These are phyloP conservation scores for Anguilla megastoma DNA, from an alignment of 2,797 vertebrate species.

Conservation along the genomic window DNA sequence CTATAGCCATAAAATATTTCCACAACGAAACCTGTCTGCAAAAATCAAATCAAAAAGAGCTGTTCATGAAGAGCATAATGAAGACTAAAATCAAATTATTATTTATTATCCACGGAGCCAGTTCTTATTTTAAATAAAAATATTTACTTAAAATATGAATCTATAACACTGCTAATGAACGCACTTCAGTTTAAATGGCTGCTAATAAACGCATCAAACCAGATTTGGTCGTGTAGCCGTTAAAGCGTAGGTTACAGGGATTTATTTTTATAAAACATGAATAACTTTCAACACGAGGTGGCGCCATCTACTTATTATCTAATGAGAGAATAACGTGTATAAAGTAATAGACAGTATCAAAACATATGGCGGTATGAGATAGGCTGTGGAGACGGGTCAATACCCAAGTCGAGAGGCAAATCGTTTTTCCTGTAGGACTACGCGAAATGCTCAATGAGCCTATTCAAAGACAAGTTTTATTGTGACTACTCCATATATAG, in stretches of 20 bases:
- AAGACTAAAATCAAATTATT: background rate
- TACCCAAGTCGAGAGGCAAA: no score
- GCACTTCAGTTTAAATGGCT: background rate
- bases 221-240: background rate
- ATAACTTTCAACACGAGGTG: background rate
- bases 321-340: background rate
- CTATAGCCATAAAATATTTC: background rate
- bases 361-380: no score
- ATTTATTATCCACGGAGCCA: background rate
- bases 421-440: no score
- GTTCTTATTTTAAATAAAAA: background rate
- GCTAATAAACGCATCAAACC: background rate
- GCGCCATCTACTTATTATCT: conserved; percentile 2
- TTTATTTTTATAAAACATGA: background rate
- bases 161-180: background rate
- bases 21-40: no score
- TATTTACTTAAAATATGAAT: background rate
- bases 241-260: background rate
- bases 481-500: background rate
- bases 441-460: no score
- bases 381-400: no score
- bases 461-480: no score
- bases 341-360: no score
- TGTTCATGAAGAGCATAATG: background rate
- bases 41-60: background rate